Conservation (phyloP, 2,113 vertebrate species). For the Erinaceus europaeus region DNA sequence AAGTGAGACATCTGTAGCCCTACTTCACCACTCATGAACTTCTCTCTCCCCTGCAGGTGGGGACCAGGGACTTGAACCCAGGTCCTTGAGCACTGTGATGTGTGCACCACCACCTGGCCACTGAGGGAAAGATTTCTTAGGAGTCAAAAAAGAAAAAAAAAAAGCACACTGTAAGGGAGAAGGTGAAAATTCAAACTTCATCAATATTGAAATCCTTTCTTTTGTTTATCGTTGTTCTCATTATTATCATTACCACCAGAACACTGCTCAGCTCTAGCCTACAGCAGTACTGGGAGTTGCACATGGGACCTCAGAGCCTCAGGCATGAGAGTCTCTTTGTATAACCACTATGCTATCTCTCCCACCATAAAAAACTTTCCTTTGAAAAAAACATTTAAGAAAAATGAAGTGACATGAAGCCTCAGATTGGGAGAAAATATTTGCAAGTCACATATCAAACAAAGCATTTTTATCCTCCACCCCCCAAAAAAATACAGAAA, state of each 20-base stretch:
- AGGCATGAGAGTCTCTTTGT: no score
- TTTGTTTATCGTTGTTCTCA: not conserved
- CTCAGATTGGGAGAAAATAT: not conserved
- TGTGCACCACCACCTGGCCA: no score
- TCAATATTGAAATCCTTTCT: not conserved
- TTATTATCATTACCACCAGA: no score
- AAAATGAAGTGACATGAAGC: not conserved
- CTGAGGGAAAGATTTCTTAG: not conserved
- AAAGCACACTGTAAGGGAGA: not conserved
- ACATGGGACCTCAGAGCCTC: no score
- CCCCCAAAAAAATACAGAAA: not conserved
- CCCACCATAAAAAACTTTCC: not conserved
- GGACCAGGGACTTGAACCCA: no score
- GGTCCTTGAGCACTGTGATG: no score
- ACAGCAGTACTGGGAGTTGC: not conserved
- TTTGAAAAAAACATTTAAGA: not conserved
- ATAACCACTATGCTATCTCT: no score
- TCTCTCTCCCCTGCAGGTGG: no score
- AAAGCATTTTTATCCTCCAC: not conserved
- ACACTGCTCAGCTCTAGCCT: no score
- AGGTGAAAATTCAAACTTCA: not conserved
- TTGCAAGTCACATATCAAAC: not conserved
- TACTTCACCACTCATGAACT: no score
- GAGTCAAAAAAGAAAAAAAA: not conserved
- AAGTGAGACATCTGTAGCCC: no score